Evolutionary conservation across 1,140 invertebrate genomes (phyloP).

Genomic region (Drosophila mauritiana): DNA sequence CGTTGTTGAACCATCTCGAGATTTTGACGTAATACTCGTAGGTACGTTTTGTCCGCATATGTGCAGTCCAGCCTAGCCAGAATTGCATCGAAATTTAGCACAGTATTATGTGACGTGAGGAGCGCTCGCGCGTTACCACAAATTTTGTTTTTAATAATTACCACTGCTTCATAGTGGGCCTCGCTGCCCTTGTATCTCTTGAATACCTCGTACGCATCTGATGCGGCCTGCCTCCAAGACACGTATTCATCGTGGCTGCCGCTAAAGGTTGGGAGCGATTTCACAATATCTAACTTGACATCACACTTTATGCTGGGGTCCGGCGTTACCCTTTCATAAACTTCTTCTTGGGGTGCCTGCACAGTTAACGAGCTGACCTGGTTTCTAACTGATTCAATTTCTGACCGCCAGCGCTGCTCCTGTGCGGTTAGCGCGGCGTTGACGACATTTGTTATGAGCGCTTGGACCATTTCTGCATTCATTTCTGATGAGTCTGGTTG

Average conservation of each 20-base stretch:
- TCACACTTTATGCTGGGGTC: constrained; percentile 1
- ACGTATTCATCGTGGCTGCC: constrained; percentile 1
- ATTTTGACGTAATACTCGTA: constrained; percentile 3
- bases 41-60: constrained; percentile 10
- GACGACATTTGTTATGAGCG: constrained; percentile 10
- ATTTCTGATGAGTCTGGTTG: background rate
- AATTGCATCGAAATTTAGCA: constrained; percentile 7
- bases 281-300: background rate
- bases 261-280: constrained; percentile 1
- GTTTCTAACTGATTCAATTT: background rate
- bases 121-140: background rate
- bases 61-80: constrained; percentile 17
- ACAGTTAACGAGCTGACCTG: constrained; percentile 1
- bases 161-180: background rate
- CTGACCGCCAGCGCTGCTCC: background rate
- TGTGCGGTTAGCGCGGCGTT: background rate
- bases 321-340: background rate
- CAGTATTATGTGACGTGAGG: constrained; percentile 1
- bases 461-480: constrained; percentile 6
- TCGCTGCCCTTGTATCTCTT: constrained; percentile 5
- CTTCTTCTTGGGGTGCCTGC: constrained; percentile 4
- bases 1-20: constrained; percentile 2
- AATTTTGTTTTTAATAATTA: constrained; percentile 8
- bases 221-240: too few species aligned
- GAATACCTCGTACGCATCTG: background rate